These are phyloP conservation scores for Hypotaenidia philippensis DNA, from an alignment of 2,797 vertebrate species.

Conservation along the genomic window DNA sequence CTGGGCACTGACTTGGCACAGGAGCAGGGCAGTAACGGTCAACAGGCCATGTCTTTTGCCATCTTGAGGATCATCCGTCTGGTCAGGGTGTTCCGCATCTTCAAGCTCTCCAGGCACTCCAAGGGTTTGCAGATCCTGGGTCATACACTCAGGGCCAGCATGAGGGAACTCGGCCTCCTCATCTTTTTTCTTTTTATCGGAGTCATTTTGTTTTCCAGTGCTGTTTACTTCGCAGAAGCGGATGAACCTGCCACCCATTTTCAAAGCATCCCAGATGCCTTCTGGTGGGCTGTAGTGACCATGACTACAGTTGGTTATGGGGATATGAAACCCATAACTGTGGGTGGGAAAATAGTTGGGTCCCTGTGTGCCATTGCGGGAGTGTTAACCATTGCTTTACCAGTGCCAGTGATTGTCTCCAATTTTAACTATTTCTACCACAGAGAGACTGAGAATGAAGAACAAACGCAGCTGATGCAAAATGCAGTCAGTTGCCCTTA, in stretches of 20 bases:
- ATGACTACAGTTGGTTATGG: conserved; percentile 99
- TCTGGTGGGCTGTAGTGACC: conserved; percentile 99
- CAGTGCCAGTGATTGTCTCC: conserved; percentile 98
- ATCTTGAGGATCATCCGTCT: conserved; percentile 98
- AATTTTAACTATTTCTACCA: conserved; percentile 99
- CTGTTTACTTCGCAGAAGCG: conserved; percentile 97
- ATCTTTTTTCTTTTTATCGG: conserved; percentile 99
- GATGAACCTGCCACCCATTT: conserved; percentile 97
- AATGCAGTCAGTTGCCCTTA: conserved; percentile 88
- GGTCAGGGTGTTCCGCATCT: conserved; percentile 97
- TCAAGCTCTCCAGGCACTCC: conserved; percentile 97
- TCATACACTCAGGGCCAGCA: conserved; percentile 96
- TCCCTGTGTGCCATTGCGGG: conserved; percentile 98
- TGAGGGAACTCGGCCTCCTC: conserved; percentile 96
- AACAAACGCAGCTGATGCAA: conserved; percentile 89
- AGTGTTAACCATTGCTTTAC: conserved; percentile 97
- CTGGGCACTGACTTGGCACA: conserved; percentile 96
- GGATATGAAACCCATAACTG: conserved; percentile 99
- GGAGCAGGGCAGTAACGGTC: conserved; percentile 84
- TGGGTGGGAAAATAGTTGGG: conserved; percentile 98
- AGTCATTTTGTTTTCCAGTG: conserved; percentile 98
- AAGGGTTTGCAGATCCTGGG: conserved; percentile 99
- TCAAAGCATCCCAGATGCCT: conserved; percentile 98
- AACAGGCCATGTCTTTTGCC: conserved; percentile 98
- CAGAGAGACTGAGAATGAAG: conserved; percentile 96